These are phyloP conservation scores for Drosophila hydei DNA, from an alignment of 1,140 invertebrate species.

Conservation along the genomic window DNA sequence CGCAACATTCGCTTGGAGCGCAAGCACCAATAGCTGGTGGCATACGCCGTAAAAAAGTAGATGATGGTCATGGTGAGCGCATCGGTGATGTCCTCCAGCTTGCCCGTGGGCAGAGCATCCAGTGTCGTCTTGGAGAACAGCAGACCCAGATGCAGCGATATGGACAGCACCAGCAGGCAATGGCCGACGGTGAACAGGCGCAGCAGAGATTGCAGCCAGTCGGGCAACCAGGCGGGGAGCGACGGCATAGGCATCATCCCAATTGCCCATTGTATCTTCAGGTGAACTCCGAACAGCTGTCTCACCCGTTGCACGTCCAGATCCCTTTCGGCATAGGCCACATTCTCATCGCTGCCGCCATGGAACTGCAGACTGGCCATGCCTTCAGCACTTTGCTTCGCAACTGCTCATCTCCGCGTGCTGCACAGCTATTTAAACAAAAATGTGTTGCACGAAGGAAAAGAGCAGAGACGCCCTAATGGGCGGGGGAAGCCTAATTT, in stretches of 20 bases:
- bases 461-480: no score
- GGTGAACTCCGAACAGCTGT: constrained; percentile 48
- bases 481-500: constrained; percentile 46
- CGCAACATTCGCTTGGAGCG: constrained; percentile 33
- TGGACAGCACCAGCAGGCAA: constrained; percentile 41
- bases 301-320: constrained; percentile 42
- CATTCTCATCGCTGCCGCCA: constrained; percentile 51
- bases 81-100: constrained; percentile 73
- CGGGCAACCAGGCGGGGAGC: constrained; percentile 37
- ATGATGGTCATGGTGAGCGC: constrained; percentile 75
- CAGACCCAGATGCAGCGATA: constrained; percentile 56
- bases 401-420: constrained; percentile 37
- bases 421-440: constrained; percentile 52
- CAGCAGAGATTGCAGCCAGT: constrained; percentile 17
- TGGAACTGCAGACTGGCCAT: constrained; percentile 68
- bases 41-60: constrained; percentile 69
- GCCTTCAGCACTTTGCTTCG: constrained; percentile 4
- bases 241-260: constrained; percentile 45
- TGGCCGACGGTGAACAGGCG: constrained; percentile 13
- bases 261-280: constrained; percentile 26
- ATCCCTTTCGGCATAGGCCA: constrained; percentile 33
- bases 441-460: background rate
- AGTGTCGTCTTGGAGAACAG: constrained; percentile 67
- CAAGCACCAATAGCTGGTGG: constrained; percentile 62
- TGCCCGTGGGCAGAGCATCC: constrained; percentile 60